Conservation (phyloP, 1,140 invertebrate species). For the Patella vulgata region DNA sequence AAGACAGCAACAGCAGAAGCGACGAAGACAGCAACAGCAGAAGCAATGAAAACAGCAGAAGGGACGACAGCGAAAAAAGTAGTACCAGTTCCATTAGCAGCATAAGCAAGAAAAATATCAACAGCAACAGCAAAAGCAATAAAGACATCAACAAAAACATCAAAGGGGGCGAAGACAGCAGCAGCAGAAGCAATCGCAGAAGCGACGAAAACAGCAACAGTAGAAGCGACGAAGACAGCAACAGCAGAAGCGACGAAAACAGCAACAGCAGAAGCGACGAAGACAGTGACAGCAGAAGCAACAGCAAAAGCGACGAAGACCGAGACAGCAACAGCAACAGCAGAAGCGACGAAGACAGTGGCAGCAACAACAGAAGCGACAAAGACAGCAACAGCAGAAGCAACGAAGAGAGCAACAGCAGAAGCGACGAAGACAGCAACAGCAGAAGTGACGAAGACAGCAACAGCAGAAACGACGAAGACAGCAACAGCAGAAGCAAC, state of each 20-base stretch:
- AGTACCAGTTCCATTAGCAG: too few species aligned
- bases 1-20: too few species aligned
- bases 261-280: constrained; percentile 1
- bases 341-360: background rate
- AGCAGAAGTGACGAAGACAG: background rate
- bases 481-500: too few species aligned
- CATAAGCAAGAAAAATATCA: too few species aligned
- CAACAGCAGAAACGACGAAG: too few species aligned
- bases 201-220: background rate
- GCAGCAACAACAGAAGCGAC: background rate
- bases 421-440: background rate
- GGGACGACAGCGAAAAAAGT: too few species aligned
- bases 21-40: too few species aligned
- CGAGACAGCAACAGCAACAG: background rate
- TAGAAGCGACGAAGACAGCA: too few species aligned
- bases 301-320: background rate
- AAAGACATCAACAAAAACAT: too few species aligned
- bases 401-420: background rate
- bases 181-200: background rate
- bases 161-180: background rate
- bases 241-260: background rate
- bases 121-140: too few species aligned
- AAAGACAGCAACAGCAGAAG: background rate
- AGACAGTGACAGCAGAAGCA: background rate
- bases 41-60: too few species aligned